Base-by-base conservation (phyloP, 2,888 invertebrate species). In the Hirtodrosophila alboralis region DNA sequence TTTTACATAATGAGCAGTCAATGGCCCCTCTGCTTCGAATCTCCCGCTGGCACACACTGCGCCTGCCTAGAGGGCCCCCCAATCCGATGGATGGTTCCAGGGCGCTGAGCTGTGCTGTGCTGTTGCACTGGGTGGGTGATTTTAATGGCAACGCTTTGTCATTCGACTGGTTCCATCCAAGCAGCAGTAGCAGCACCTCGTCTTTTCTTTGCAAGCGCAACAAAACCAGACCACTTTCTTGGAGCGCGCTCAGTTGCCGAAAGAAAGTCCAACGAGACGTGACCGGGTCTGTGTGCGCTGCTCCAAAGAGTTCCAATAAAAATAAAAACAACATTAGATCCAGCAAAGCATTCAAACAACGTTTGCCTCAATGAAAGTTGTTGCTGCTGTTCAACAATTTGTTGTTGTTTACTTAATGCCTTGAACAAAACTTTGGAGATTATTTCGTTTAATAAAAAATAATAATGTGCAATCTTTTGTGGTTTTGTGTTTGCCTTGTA, bases 191-290 rank as follows among this genome's bases (percentile, higher is more conserved):
- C 8, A 31, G 47, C 26, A 16, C 37, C 16, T n/a, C 40, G 54
- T 34, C 56, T 59, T 58, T 31, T 28, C 68, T 49, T 18, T 37
- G 41, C 44, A 65, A 51, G 48, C 41, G 13, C 70, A 83, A 89
- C 86, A 89, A 89, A 90, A 89, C 87, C 87, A 88, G 86, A 88
- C 79, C 84, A 89, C 89, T 90, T 90, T 89, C 89, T 77, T 88
- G 88, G 67, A 73, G 72, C 74, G 79, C 81, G 88, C 81, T 88
- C 88, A 90, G 89, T 89, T 78, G 81, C 83, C 79, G 78, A 89
- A 89, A 90, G 89, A 89, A 89, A 89, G 89, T 89, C 89, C 60
- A 77, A 75, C 77, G 70, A 73, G 62, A 74, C 81, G 83, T 83
- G 79, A 77, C 64, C 71, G 74, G 56, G 51, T 53, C 34, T 45